Evolutionary conservation across 2,113 vertebrate species (phyloP).

Genomic region (Carassius carassius): DNA sequence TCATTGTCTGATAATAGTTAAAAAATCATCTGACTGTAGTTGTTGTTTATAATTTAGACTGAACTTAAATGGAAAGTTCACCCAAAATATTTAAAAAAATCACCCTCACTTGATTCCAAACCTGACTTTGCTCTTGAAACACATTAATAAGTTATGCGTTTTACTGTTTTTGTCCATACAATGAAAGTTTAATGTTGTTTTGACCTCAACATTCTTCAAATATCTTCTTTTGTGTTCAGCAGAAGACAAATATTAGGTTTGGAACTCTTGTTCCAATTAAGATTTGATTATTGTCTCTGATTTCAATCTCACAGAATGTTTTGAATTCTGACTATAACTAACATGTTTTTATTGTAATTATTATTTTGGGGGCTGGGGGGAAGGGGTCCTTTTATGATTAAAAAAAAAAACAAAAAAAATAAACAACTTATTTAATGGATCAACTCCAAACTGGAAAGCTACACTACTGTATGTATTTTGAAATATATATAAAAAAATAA

Average conservation of each 20-base stretch:
- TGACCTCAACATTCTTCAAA: neutral
- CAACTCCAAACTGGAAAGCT: neutral
- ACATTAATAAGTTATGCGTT: neutral
- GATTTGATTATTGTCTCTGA: too few relatives aligned
- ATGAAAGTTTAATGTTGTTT: neutral
- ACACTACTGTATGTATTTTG: neutral
- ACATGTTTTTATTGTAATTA: too few relatives aligned
- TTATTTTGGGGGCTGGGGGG: too few relatives aligned
- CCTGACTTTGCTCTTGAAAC: neutral
- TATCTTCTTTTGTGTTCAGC: neutral
- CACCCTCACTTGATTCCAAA: neutral
- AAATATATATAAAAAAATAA: too few relatives aligned
- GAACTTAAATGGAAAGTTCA: neutral
- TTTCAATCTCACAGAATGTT: too few relatives aligned
- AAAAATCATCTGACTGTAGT: too few relatives aligned
- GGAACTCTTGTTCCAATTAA: too few relatives aligned
- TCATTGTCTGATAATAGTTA: neutral
- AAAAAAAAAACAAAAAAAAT: too few relatives aligned
- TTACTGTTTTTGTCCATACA: neutral
- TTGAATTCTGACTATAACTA: too few relatives aligned
- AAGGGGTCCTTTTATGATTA: too few relatives aligned
- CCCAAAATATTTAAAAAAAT: neutral
- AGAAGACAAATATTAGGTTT: neutral
- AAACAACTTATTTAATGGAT: neutral
- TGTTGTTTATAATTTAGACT: neutral